A percentile compares a stretch with the other conserved stretches of the same genome.
Evolutionary conservation across 2,113 vertebrate genomes (phyloP).

Genomic region (Platycercus adscitus): DNA sequence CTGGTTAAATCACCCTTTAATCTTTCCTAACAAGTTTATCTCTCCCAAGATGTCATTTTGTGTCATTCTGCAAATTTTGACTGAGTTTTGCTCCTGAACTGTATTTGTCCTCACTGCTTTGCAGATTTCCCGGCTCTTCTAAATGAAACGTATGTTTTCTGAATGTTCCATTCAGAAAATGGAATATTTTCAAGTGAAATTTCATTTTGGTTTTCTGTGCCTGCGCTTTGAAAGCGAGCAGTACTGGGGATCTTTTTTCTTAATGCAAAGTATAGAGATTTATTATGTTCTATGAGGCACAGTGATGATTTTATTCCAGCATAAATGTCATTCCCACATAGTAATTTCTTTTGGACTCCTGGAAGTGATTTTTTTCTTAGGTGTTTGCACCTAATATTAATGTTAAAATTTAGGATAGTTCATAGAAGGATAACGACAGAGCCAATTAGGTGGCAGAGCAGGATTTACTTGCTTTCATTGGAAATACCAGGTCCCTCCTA

Average conservation of each 20-base stretch:
- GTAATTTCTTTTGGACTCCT: conserved; percentile 29
- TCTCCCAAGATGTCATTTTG: background rate
- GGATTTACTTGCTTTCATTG: conserved; percentile 14
- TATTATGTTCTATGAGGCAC: background rate
- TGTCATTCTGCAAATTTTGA: background rate
- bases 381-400: conserved; percentile 50
- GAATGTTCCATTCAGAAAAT: background rate
- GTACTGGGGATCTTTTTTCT: background rate
- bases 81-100: background rate
- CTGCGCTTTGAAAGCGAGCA: background rate
- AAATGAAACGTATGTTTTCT: background rate
- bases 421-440: background rate
- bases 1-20: conserved; percentile 6
- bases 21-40: background rate
- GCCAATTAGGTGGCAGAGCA: background rate
- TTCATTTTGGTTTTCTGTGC: background rate
- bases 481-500: background rate
- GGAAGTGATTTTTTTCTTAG: background rate
- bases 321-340: conserved; percentile 52
- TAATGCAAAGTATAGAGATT: background rate
- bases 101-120: background rate
- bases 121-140: background rate
- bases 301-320: conserved; percentile 55
- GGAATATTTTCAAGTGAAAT: background rate
- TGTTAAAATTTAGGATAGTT: background rate